Base-by-base conservation (phyloP, 1,140 invertebrate species). In the Branchinecta lindahli region DNA sequence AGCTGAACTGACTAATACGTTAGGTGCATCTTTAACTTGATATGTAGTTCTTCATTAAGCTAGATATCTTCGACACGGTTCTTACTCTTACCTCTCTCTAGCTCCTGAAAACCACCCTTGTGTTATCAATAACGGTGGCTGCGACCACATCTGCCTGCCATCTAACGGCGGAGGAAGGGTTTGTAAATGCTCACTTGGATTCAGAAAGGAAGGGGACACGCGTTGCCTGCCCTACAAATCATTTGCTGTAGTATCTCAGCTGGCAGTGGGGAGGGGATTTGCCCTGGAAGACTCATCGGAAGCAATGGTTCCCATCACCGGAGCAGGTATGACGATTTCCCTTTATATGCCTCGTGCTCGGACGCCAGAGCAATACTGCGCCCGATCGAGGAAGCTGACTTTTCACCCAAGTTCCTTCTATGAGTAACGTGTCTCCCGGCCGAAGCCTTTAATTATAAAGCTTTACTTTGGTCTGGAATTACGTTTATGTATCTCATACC, bases 291-390 rank as follows among this genome's bases (percentile, higher is more conserved):
- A 89, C 72, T 88, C 88, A 45, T 83, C 87, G 12, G 94, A 97
- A 78, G 93, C 94, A 0, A 96, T 97, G 89, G 85, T 93, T 6
- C 94, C 95, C 0, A 89, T 98, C n/a, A 85, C 89, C 9, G 92
- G 92, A 2, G 75, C 81, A 0, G 91, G 91, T 81, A 75, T 72
- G 69, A 45, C 7, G 44, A 12, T 18, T 47, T 45, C 45, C 45
- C 9, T 9, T 15, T n/a, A 15, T 21, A n/a, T 18, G 44, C 12
- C 15, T 70, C 15, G 66, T 68, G n/a, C 65, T 20, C 18, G n/a
- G n/a, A 69, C 46, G 65, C 20, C 0, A 66, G 18, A 68, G 33
- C n/a, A n/a, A n/a, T n/a, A n/a, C n/a, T n/a, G n/a, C 2, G 33
- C 5, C 33, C 33, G 5, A 5, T 33, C 33, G 33, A 33, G 33